Evolutionary conservation across 2,888 invertebrate genomes (phyloP).

Genomic region (Dicyrtomina minuta): DNA sequence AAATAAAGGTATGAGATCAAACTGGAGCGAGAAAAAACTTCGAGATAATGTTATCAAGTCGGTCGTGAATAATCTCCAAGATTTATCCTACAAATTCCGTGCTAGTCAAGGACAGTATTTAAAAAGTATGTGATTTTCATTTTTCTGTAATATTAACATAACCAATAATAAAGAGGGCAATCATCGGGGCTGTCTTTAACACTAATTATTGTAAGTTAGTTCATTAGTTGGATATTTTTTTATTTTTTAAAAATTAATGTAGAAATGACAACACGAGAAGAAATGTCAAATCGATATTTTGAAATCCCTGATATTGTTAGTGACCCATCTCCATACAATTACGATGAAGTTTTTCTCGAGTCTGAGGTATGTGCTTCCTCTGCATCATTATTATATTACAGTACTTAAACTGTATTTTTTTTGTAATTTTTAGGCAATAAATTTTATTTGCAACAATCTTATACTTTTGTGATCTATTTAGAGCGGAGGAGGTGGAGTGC

Average conservation of each 20-base stretch:
- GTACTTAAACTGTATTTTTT: background rate
- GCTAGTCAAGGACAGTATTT: conserved; percentile 83
- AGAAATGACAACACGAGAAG: conserved; percentile 85
- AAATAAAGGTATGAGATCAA: conserved; percentile 56
- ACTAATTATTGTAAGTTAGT: background rate
- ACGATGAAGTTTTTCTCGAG: conserved; percentile 52
- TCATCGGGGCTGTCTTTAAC: no score
- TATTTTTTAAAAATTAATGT: conserved; percentile 44
- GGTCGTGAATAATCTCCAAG: conserved; percentile 82
- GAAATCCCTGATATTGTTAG: conserved; percentile 66
- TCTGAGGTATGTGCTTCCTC: conserved; percentile 41
- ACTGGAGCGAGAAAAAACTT: conserved; percentile 72
- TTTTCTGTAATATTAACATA: background rate
- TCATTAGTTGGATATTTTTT: background rate
- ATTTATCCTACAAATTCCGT: conserved; percentile 79
- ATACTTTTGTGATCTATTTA: background rate
- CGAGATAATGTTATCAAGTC: conserved; percentile 82
- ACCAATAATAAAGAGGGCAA: background rate
- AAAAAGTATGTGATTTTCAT: conserved; percentile 64
- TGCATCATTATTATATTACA: background rate
- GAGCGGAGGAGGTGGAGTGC: conserved; percentile 30
- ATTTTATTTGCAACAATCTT: no score
- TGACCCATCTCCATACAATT: conserved; percentile 58
- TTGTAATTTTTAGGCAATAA: background rate
- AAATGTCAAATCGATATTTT: conserved; percentile 85